Percentiles rank a stretch among this genome's conserved stretches.
Conservation (phyloP, 2,113 vertebrate genomes). For the Salminus brasiliensis region DNA sequence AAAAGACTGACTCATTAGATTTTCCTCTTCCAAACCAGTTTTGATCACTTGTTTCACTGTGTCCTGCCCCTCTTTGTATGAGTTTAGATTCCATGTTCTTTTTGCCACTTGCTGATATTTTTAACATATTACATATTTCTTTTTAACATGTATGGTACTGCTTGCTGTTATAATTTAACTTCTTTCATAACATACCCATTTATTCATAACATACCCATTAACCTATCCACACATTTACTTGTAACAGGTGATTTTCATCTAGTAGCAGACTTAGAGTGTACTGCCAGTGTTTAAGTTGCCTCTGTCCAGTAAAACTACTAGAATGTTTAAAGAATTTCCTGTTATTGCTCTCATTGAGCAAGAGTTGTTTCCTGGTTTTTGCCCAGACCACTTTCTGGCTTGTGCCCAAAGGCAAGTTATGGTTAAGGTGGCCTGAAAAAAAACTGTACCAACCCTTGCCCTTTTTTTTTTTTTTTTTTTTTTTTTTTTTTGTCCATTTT, state of each 20-base stretch:
- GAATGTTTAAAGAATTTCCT: conserved; percentile 50
- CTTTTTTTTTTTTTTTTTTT: too few relatives aligned
- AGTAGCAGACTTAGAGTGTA: not conserved
- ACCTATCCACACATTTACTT: not conserved
- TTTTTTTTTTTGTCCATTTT: not conserved
- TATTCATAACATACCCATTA: not conserved
- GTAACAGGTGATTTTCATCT: not conserved
- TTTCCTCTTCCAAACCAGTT: conserved; percentile 34
- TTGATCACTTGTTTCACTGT: conserved; percentile 3
- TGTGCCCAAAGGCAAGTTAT: conserved; percentile 30
- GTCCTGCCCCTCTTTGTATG: not conserved
- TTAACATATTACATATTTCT: too few relatives aligned
- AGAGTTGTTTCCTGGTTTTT: conserved; percentile 43
- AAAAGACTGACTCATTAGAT: not conserved
- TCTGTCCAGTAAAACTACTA: conserved; percentile 33
- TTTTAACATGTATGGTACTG: not conserved
- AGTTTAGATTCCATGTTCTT: not conserved
- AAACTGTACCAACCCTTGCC: not conserved
- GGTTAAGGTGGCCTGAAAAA: conserved; percentile 2
- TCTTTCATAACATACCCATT: not conserved
- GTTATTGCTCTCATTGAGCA: conserved; percentile 43
- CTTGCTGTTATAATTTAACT: not conserved
- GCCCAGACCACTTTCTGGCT: conserved; percentile 28
- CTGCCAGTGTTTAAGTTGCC: not conserved
- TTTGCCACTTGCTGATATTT: not conserved